Evolutionary conservation across 2,113 vertebrate species (phyloP).

Genomic region (Seriola quinqueradiata): DNA sequence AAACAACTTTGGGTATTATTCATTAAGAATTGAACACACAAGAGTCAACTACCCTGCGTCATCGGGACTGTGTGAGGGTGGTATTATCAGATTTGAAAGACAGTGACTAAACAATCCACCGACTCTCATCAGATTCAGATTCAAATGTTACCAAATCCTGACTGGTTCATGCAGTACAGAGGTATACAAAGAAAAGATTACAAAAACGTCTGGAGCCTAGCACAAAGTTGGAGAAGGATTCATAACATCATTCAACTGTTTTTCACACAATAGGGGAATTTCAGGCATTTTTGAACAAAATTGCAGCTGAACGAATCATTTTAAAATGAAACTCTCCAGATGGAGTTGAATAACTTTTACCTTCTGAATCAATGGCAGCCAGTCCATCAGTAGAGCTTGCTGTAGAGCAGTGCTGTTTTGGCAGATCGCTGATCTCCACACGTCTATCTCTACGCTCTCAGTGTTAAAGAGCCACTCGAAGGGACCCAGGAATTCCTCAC

Average conservation of each 20-base stretch:
- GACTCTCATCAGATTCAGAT: no score
- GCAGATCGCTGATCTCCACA: constrained; percentile 72
- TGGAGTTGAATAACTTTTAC: constrained; percentile 51
- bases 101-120: no score
- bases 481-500: constrained; percentile 60
- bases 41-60: not conserved
- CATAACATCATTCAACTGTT: not conserved
- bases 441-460: constrained; percentile 48
- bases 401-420: constrained; percentile 49
- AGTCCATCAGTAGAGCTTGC: constrained; percentile 46
- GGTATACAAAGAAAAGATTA: not conserved
- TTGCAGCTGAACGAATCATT: not conserved
- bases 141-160: no score
- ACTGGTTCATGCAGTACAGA: no score
- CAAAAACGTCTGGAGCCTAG: not conserved
- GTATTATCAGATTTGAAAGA: no score
- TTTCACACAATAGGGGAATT: not conserved
- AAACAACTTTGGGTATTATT: not conserved
- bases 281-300: not conserved
- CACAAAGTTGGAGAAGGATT: not conserved
- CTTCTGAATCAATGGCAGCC: constrained; percentile 65
- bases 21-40: not conserved
- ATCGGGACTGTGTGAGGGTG: not conserved
- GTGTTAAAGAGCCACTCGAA: constrained; percentile 75
- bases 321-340: not conserved